These are phyloP conservation scores for Lucilia sericata DNA, from an alignment of 1,140 invertebrate genomes.

Conservation along the genomic window DNA sequence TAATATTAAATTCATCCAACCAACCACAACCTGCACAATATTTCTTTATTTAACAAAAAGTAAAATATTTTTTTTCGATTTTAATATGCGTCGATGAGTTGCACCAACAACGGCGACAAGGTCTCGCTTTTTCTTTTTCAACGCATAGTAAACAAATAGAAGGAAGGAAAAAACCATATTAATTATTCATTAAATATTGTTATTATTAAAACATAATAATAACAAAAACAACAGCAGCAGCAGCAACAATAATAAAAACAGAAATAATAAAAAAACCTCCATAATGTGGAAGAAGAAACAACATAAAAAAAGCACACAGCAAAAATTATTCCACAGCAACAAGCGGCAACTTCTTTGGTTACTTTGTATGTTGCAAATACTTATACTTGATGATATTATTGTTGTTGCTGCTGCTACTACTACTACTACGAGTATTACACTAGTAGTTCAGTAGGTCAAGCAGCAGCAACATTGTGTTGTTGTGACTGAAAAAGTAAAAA, in stretches of 20 bases:
- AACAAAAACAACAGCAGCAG: background rate
- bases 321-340: background rate
- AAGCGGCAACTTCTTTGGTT: background rate
- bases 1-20: background rate
- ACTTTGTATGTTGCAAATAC: constrained; percentile 5
- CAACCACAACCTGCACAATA: background rate
- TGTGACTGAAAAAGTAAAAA: constrained; percentile 39
- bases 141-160: background rate
- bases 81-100: constrained; percentile 9
- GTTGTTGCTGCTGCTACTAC: constrained; percentile 51
- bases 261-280: background rate
- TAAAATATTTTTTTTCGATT: background rate
- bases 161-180: background rate
- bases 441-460: constrained; percentile 64
- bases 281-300: background rate
- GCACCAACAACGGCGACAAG: background rate
- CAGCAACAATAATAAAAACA: background rate
- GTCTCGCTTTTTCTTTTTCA: background rate
- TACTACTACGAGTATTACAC: constrained; percentile 44
- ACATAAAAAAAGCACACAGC: too few species aligned
- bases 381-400: background rate
- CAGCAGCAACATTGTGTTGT: constrained; percentile 4
- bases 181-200: constrained; percentile 36
- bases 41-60: background rate
- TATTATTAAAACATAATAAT: constrained; percentile 34